Evolutionary conservation across 2,888 invertebrate species (phyloP).

Genomic region (Ferrisia virgata): DNA sequence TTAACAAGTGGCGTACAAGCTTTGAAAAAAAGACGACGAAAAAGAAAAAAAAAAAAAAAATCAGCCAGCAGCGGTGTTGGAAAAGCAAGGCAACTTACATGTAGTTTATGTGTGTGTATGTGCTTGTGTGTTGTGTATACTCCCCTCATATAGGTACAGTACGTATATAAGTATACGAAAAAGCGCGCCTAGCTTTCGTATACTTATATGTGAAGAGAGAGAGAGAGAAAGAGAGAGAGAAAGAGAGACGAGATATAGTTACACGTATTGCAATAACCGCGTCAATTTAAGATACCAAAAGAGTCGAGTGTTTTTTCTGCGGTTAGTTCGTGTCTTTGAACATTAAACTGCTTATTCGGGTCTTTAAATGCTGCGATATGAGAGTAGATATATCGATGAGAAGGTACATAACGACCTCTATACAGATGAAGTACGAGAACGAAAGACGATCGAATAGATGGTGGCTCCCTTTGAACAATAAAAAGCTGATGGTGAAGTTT

Average conservation of each 20-base stretch:
- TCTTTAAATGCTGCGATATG: background rate
- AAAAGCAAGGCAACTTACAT: no score
- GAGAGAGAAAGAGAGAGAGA: background rate
- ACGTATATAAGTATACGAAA: no score
- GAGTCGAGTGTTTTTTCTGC: background rate
- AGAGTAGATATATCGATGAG: background rate
- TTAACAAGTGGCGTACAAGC: background rate
- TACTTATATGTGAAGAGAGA: no score
- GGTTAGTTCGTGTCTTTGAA: background rate
- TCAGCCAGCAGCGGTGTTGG: background rate
- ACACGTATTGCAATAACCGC: background rate
- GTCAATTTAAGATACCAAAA: background rate
- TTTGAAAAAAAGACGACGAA: no score
- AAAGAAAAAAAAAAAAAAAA: background rate
- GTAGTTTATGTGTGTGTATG: no score
- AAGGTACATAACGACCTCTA: background rate
- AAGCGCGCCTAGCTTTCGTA: no score
- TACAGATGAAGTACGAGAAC: background rate
- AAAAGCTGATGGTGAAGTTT: background rate
- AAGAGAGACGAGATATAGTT: background rate
- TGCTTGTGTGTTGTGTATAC: no score
- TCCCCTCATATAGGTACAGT: no score
- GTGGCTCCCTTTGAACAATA: background rate
- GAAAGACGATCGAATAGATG: background rate
- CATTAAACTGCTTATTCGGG: background rate